These are phyloP conservation scores for Folsomia manolachei DNA, from an alignment of 2,888 invertebrate genomes.

Conservation along the genomic window DNA sequence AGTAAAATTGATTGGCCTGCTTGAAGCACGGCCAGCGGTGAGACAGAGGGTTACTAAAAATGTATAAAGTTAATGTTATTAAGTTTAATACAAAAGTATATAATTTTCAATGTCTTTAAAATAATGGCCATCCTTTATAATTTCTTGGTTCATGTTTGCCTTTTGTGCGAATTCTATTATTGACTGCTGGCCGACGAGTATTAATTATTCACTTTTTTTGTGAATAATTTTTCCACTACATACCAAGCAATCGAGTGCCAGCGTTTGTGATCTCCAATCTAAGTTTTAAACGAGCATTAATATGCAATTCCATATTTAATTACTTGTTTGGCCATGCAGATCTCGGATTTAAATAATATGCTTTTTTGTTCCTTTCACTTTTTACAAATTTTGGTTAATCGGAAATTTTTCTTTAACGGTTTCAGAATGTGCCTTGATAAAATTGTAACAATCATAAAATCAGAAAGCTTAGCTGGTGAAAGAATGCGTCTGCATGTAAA, in stretches of 20 bases:
- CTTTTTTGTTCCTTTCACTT: not conserved
- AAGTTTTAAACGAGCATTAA: not conserved
- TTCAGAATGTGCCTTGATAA: not conserved
- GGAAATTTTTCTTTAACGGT: no score
- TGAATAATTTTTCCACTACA: not conserved
- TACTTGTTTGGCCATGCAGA: not conserved
- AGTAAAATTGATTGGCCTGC: not conserved
- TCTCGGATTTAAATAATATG: not conserved
- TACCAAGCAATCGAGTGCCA: not conserved
- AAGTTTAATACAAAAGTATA: not conserved
- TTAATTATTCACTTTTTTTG: not conserved
- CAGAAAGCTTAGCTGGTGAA: no score
- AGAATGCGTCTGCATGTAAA: not conserved
- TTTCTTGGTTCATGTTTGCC: not conserved
- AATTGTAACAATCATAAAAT: not conserved
- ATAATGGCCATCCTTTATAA: not conserved
- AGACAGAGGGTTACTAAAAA: conserved; percentile 6
- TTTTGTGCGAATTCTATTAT: not conserved
- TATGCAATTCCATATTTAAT: no score
- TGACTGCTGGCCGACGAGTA: not conserved
- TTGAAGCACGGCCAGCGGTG: not conserved
- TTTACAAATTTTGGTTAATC: no score
- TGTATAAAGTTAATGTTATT: not conserved
- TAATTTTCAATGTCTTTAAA: not conserved
- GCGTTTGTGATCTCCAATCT: not conserved